Conservation (phyloP, 2,888 invertebrate genomes). For the Acanthosoma haemorrhoidale region DNA sequence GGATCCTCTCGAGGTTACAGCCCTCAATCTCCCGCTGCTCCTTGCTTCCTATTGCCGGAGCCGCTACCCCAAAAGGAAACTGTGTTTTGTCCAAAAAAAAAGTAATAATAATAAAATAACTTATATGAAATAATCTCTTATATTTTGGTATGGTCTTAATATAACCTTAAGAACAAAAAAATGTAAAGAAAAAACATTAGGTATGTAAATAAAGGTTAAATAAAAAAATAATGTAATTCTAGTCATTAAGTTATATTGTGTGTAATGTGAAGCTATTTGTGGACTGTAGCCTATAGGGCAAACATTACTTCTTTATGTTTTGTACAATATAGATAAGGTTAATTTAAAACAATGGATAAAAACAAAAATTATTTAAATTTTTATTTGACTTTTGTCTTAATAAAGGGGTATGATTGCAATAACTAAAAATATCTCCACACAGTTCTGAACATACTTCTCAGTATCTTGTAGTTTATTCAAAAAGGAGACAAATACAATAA, state of each 20-base stretch:
- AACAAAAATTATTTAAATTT: too few relatives aligned
- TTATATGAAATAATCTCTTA: constrained; percentile 19
- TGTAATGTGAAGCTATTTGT: constrained; percentile 14
- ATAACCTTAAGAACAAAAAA: neutral
- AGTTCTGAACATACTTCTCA: too few relatives aligned
- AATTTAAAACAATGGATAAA: too few relatives aligned
- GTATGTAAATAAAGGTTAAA: neutral
- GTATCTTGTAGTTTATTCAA: too few relatives aligned
- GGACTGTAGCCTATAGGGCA: constrained; percentile 6
- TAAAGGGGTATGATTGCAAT: too few relatives aligned
- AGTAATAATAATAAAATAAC: neutral
- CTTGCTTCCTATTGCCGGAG: neutral
- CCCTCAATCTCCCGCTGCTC: neutral
- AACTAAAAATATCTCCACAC: too few relatives aligned
- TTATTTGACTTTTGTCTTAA: too few relatives aligned
- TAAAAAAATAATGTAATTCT: constrained; percentile 1
- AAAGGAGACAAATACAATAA: too few relatives aligned
- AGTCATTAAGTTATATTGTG: constrained; percentile 19
- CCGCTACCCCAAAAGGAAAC: too few relatives aligned
- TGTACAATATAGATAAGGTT: too few relatives aligned
- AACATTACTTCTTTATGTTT: neutral
- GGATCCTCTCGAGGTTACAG: too few relatives aligned
- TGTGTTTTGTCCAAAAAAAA: constrained; percentile 21
- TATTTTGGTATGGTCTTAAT: constrained; percentile 19
- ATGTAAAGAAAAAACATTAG: neutral